phyloP scores from a whole-genome alignment of 2,888 invertebrate genomes.

The Zaprionus bogoriensis region DNA sequence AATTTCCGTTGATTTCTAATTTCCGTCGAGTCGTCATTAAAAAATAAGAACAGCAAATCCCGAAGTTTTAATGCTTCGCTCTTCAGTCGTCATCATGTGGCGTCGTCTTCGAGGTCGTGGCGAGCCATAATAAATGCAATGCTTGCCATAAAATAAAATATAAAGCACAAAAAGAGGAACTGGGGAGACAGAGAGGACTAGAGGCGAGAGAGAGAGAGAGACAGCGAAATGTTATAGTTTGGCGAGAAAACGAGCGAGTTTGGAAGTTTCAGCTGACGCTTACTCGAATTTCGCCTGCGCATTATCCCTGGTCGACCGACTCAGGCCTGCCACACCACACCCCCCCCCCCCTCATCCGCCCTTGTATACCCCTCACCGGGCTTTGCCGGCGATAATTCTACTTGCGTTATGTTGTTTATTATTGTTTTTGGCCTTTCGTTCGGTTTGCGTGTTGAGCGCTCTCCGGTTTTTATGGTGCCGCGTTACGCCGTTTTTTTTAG shows the following conservation, averaged over 20 bases:
- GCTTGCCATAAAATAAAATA: slow-evolving; percentile 67
- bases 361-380: not conserved
- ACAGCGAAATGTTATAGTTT: slow-evolving; percentile 63
- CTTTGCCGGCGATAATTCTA: slow-evolving; percentile 24
- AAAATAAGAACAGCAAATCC: slow-evolving; percentile 53
- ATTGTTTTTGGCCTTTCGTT: slow-evolving; percentile 48
- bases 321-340: not conserved
- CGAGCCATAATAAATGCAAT: slow-evolving; percentile 66
- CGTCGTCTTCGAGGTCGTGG: slow-evolving; percentile 38
- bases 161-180: slow-evolving; percentile 21
- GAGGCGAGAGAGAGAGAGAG: not conserved
- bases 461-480: slow-evolving; percentile 65
- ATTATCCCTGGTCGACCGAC: not conserved
- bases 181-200: not conserved
- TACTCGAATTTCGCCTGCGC: slow-evolving; percentile 58
- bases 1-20: slow-evolving; percentile 74
- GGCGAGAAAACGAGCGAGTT: slow-evolving; percentile 47
- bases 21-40: slow-evolving; percentile 67
- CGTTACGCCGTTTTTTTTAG: slow-evolving; percentile 68
- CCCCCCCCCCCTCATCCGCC: not conserved
- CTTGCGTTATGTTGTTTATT: slow-evolving; percentile 65
- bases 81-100: slow-evolving; percentile 24
- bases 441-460: slow-evolving; percentile 57
- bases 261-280: slow-evolving; percentile 56
- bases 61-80: slow-evolving; percentile 52